These are phyloP conservation scores for Hapalemur alaotrensis DNA, from an alignment of 2,797 vertebrate genomes.

Conservation along the genomic window DNA sequence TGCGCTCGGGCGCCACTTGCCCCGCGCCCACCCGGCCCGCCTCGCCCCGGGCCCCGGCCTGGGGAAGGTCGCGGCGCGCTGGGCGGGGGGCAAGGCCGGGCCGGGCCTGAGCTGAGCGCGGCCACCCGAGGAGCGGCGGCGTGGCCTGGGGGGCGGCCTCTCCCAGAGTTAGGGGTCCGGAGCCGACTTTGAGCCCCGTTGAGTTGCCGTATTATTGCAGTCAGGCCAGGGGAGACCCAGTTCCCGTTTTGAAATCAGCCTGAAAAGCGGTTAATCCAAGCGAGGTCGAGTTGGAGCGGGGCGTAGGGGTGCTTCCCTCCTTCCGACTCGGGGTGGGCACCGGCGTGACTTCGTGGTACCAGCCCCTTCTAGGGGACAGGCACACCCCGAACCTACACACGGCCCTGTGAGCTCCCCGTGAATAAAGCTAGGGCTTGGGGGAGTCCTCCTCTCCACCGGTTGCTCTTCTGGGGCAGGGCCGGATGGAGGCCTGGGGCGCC, in stretches of 20 bases:
- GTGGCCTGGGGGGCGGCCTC: not conserved
- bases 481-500: not conserved
- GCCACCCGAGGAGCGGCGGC: not conserved
- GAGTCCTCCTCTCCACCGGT: not conserved
- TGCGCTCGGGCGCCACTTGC: not conserved
- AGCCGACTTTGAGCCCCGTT: not conserved
- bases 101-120: not conserved
- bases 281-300: slow-evolving; percentile 40
- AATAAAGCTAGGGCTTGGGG: not conserved
- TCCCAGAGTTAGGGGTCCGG: not conserved
- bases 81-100: not conserved
- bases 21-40: not conserved
- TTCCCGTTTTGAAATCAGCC: slow-evolving; percentile 8
- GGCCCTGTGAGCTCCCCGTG: not conserved
- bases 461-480: not conserved
- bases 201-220: not conserved
- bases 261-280: not conserved
- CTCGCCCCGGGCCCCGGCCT: not conserved
- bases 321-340: not conserved
- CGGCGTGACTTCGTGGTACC: not conserved
- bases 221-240: not conserved
- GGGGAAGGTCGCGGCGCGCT: not conserved
- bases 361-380: not conserved
- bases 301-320: not conserved
- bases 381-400: not conserved